Base-by-base conservation (phyloP, 2,113 vertebrate species). In the Danionella cerebrum region DNA sequence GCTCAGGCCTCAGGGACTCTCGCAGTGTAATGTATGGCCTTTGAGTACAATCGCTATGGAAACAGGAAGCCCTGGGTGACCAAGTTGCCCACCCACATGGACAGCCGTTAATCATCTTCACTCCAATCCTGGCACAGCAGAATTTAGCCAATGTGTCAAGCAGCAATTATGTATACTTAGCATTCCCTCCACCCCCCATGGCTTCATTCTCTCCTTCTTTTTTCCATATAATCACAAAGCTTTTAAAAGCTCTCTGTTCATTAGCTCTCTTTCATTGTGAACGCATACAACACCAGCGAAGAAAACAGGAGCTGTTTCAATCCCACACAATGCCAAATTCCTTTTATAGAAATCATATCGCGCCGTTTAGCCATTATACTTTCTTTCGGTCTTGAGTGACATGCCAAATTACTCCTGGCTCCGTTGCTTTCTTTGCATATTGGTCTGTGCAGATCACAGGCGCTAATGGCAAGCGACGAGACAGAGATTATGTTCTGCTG, bases 81-180 rank as follows among this genome's bases (percentile, higher is more conserved):
- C 79, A 78, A 65, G 81, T 82, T 83, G 67, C 83, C 83, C 78
- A 78, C 83, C 86, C 83, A 91, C 84, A 80, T 73, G 72, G 87
- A 88, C 84, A 87, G 79, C 84, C 85, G 86, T 91, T 91, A 88
- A 91, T 92, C 85, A 90, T 87, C 83, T 85, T 85, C 82, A 75
- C 79, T 77, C 80, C 87, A 89, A 90, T 90, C 88, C 84, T 88
- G 82, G 84, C 81, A 86, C 85, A 89, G 88, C 86, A 93, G 89
- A 91, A 91, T 85, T 86, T 84, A 84, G 85, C 82, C 86, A 86
- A 91, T 82, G 85, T 89, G 85, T 86, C 82, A 86, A 86, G 86
- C 86, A 87, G 85, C 86, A 90, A 90, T 90, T 90, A 89, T 87
- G 86, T 87, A 85, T 85, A 89, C 85, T 90, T 87, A 88, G 79